These are phyloP conservation scores for Anniella stebbinsi DNA, from an alignment of 2,797 vertebrate genomes.

Conservation along the genomic window DNA sequence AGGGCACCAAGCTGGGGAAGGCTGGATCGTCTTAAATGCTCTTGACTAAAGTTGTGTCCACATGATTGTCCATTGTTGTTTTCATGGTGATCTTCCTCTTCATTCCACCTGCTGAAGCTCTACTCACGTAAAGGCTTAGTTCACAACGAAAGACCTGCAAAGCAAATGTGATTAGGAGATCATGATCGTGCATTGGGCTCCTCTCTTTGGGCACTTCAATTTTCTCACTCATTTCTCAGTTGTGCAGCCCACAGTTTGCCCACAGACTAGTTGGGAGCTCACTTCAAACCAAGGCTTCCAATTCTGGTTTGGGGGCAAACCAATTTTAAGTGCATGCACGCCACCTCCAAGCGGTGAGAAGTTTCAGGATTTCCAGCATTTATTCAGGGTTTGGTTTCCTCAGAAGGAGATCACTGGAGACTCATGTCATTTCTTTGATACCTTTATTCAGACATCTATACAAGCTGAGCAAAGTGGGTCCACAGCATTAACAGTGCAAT, in stretches of 20 bases:
- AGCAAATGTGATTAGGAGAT: no score
- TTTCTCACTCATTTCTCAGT: not conserved
- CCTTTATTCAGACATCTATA: no score
- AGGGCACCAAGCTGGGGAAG: no score
- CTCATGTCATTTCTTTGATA: no score
- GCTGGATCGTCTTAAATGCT: conserved; percentile 11
- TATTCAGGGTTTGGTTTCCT: no score
- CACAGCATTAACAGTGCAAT: no score
- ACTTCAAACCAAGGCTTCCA: not conserved
- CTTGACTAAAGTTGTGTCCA: not conserved
- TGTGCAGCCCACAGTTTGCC: not conserved
- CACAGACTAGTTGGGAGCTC: not conserved
- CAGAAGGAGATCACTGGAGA: no score
- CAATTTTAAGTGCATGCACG: no score
- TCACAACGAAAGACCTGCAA: not conserved
- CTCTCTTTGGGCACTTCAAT: not conserved
- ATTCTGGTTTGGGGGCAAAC: not conserved
- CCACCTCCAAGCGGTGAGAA: no score
- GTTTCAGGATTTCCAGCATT: no score
- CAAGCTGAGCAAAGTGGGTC: no score
- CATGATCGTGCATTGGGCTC: not conserved
- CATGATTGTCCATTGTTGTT: not conserved
- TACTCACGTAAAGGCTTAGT: not conserved
- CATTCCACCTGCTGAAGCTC: not conserved
- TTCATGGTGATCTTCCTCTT: not conserved